Conservation (phyloP, 2,113 vertebrate species). For the Equus quagga region DNA sequence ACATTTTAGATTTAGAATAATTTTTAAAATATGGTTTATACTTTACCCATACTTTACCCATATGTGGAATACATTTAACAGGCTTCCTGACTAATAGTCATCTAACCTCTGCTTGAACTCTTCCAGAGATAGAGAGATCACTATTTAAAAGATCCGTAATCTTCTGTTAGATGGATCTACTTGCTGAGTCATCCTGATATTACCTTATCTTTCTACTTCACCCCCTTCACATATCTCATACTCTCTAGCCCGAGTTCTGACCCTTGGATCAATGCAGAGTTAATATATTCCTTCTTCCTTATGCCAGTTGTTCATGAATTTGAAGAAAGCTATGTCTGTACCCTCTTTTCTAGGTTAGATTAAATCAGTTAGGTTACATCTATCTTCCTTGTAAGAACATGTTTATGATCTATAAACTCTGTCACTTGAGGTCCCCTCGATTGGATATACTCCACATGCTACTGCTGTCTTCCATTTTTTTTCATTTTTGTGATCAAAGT, state of each 20-base stretch:
- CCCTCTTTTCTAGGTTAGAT: background rate
- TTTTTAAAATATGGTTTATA: background rate
- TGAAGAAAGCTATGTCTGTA: background rate
- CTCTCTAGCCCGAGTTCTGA: background rate
- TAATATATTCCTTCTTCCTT: background rate
- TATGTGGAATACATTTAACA: background rate
- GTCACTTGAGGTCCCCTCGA: background rate
- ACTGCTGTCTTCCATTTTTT: background rate
- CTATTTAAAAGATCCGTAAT: background rate
- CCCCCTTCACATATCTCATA: background rate
- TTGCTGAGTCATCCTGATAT: background rate
- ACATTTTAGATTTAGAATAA: background rate
- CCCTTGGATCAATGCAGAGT: background rate
- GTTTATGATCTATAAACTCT: background rate
- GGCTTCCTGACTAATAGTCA: background rate
- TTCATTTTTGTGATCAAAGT: background rate
- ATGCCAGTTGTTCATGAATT: background rate
- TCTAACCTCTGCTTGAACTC: background rate
- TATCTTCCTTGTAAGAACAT: background rate
- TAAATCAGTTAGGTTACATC: background rate
- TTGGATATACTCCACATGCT: background rate
- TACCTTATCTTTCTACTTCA: background rate
- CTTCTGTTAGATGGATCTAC: background rate
- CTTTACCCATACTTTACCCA: background rate
- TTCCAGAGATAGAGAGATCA: background rate